phyloP scores from a whole-genome alignment of 2,888 invertebrate species.

The Rutpela maculata region DNA sequence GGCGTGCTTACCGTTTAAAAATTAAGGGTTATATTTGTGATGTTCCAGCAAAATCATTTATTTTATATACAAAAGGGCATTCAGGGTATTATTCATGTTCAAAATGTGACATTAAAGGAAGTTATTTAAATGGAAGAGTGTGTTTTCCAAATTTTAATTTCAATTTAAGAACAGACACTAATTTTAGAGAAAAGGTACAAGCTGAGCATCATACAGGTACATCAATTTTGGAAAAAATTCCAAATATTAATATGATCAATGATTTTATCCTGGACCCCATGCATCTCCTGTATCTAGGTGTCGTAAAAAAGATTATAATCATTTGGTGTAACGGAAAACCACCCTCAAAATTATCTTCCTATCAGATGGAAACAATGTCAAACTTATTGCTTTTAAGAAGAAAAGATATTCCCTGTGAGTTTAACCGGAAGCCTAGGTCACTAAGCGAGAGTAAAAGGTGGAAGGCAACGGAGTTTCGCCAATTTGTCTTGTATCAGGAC shows the following conservation, averaged over 20 bases:
- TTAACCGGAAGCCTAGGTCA: slow-evolving; percentile 37
- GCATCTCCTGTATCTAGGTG: slow-evolving; percentile 32
- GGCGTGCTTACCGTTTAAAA: slow-evolving; percentile 24
- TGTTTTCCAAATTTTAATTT: slow-evolving; percentile 23
- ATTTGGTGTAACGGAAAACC: slow-evolving; percentile 40
- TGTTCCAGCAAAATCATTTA: slow-evolving; percentile 40
- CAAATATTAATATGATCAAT: slow-evolving; percentile 19
- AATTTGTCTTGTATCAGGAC: slow-evolving; percentile 26
- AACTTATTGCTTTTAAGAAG: slow-evolving; percentile 22
- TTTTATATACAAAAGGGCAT: slow-evolving; percentile 41
- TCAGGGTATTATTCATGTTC: slow-evolving; percentile 44
- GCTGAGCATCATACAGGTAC: slow-evolving; percentile 29
- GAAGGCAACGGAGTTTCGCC: slow-evolving; percentile 29
- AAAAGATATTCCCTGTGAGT: slow-evolving; percentile 12
- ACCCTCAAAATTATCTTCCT: slow-evolving; percentile 37
- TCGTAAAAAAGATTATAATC: slow-evolving; percentile 37
- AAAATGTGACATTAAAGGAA: slow-evolving; percentile 41
- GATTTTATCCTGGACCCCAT: slow-evolving; percentile 31
- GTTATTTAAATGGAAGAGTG: slow-evolving; percentile 18
- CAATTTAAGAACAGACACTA: slow-evolving; percentile 24
- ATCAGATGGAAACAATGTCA: slow-evolving; percentile 39
- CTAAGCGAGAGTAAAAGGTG: slow-evolving; percentile 39
- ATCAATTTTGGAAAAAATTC: slow-evolving; percentile 29
- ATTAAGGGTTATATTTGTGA: slow-evolving; percentile 43
- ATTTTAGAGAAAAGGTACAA: slow-evolving; percentile 23